Evolutionary conservation across 2,797 vertebrate species (phyloP).

Genomic region (Urosaurus nigricauda): DNA sequence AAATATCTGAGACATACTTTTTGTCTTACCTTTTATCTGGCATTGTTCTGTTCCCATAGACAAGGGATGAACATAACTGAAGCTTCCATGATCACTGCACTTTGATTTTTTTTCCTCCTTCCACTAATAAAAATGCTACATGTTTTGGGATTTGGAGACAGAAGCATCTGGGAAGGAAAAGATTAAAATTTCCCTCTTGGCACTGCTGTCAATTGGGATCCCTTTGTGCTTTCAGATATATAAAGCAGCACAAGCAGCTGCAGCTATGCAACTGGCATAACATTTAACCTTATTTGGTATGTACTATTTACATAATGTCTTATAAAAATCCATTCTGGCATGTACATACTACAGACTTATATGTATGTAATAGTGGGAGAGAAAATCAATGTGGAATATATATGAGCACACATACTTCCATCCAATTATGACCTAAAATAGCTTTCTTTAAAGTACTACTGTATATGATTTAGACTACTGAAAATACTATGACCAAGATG

Average conservation of each 20-base stretch:
- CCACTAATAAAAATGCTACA: neutral
- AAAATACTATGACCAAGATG: neutral
- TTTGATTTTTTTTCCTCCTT: neutral
- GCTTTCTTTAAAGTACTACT: neutral
- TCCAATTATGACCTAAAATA: too few relatives aligned
- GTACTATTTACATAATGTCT: neutral
- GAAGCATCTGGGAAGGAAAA: neutral
- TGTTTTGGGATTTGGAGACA: neutral
- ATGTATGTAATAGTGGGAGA: too few relatives aligned
- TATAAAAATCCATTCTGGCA: neutral
- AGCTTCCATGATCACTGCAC: neutral
- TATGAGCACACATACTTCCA: too few relatives aligned
- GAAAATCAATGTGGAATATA: too few relatives aligned
- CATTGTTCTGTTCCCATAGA: neutral
- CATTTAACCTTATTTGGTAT: neutral
- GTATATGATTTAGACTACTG: neutral
- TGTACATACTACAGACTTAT: neutral
- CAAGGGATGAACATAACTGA: neutral
- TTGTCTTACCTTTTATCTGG: slow-evolving; percentile 12
- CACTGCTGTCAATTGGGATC: neutral
- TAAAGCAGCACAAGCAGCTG: neutral
- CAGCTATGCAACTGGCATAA: neutral
- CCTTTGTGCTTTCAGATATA: neutral
- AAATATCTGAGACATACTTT: neutral
- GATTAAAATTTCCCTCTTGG: neutral